Evolutionary conservation across 2,113 vertebrate species (phyloP).

Genomic region (Tringa solitaria): DNA sequence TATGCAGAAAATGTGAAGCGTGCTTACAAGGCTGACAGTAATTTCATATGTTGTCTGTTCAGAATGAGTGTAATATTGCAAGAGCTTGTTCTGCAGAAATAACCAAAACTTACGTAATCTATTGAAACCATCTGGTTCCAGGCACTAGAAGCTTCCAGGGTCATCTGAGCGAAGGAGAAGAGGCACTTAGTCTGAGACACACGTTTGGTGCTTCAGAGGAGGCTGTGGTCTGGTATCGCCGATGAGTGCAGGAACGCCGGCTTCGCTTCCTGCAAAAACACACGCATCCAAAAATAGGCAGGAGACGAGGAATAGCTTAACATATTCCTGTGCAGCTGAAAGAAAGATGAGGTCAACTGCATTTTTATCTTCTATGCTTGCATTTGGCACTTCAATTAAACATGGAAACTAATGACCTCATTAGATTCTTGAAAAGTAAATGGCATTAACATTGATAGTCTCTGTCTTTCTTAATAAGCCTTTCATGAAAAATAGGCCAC

Average conservation of each 20-base stretch:
- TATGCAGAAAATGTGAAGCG: not conserved
- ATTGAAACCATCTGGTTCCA: slow-evolving; percentile 34
- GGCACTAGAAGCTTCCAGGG: not conserved
- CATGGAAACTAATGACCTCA: slow-evolving; percentile 64
- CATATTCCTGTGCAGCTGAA: not conserved
- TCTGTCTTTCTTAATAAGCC: slow-evolving; percentile 57
- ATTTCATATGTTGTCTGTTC: not conserved
- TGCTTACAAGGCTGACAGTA: not conserved
- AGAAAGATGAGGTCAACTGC: slow-evolving; percentile 40
- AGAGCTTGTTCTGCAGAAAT: not conserved
- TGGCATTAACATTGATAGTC: slow-evolving; percentile 58
- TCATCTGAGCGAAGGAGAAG: not conserved
- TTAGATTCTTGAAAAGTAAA: slow-evolving; percentile 62
- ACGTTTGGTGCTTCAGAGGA: not conserved
- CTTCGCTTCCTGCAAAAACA: not conserved
- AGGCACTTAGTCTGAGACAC: not conserved
- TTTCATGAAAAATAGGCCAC: slow-evolving; percentile 68
- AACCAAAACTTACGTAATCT: not conserved
- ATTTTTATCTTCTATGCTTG: slow-evolving; percentile 34
- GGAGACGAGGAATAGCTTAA: not conserved
- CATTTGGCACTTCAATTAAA: slow-evolving; percentile 57
- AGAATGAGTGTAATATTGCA: not conserved
- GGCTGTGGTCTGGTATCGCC: not conserved
- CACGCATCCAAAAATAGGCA: not conserved
- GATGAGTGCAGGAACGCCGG: not conserved